Evolutionary conservation across 1,140 invertebrate species (phyloP).

Genomic region (Lordiphosa stackelbergi): DNA sequence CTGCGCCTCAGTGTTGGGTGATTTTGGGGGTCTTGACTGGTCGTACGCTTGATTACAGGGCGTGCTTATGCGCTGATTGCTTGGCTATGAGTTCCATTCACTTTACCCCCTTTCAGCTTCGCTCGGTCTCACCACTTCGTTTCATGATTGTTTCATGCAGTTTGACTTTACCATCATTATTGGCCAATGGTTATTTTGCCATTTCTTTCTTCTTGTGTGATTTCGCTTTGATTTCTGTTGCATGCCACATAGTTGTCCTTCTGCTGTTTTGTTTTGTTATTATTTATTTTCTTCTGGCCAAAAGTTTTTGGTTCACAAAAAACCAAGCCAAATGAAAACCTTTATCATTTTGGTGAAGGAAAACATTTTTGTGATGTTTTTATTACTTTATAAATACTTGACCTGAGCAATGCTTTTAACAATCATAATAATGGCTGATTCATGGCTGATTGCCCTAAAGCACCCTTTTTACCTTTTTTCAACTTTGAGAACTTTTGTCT

Average conservation of each 20-base stretch:
- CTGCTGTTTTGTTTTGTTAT: conserved; percentile 47
- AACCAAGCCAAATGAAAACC: conserved; percentile 25
- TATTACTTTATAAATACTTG: conserved; percentile 72
- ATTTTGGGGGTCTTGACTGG: conserved; percentile 12
- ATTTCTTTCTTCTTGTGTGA: conserved; percentile 24
- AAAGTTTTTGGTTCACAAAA: conserved; percentile 5
- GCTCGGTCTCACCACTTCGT: conserved; percentile 1
- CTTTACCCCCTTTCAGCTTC: conserved; percentile 1
- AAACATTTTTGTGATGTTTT: conserved; percentile 64
- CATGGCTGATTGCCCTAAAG: conserved; percentile 46
- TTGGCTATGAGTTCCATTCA: conserved; percentile 54
- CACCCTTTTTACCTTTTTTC: conserved; percentile 28
- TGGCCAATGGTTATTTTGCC: conserved; percentile 48
- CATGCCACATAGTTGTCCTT: conserved; percentile 57
- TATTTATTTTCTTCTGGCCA: conserved; percentile 53
- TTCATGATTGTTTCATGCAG: conserved; percentile 37
- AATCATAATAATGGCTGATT: conserved; percentile 24
- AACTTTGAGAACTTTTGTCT: conserved; percentile 25
- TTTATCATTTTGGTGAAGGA: conserved; percentile 37
- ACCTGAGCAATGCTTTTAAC: conserved; percentile 48
- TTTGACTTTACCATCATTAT: conserved; percentile 66
- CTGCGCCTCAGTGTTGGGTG: conserved; percentile 26
- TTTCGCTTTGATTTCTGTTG: conserved; percentile 24
- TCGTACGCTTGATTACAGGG: conserved; percentile 67
- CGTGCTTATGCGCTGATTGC: conserved; percentile 73